Percentiles rank a stretch among this genome's conserved stretches.
Evolutionary conservation across 2,888 invertebrate species (phyloP).

Genomic region (Heliothis peltigera): DNA sequence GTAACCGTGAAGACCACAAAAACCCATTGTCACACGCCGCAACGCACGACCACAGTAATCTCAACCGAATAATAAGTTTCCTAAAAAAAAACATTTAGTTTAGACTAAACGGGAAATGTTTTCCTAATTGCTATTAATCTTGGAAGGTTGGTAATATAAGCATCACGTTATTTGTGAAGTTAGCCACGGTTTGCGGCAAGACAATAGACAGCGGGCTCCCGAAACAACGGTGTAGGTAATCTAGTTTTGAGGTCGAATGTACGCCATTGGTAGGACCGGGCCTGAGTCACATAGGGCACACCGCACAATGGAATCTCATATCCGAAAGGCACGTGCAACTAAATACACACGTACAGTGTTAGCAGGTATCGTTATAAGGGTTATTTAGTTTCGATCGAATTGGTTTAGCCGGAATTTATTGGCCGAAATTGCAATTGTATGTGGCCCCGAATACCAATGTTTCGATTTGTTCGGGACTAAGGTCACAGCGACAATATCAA

Average conservation of each 20-base stretch:
- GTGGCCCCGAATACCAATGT: slow-evolving; percentile 46
- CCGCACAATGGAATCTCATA: slow-evolving; percentile 55
- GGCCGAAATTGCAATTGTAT: slow-evolving; percentile 42
- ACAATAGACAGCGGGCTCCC: slow-evolving; percentile 63
- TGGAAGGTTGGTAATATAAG: slow-evolving; percentile 37
- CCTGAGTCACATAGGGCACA: slow-evolving; percentile 67
- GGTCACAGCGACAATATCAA: background rate
- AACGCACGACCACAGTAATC: slow-evolving; percentile 45
- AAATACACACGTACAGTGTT: slow-evolving; percentile 57
- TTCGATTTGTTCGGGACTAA: slow-evolving; percentile 20
- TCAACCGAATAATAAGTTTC: slow-evolving; percentile 35
- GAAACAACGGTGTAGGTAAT: slow-evolving; percentile 65
- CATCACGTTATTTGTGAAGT: slow-evolving; percentile 49
- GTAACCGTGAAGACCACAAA: slow-evolving; percentile 50
- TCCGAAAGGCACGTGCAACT: slow-evolving; percentile 62
- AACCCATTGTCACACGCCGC: slow-evolving; percentile 54
- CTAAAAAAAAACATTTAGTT: slow-evolving; percentile 32
- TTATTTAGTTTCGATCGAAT: slow-evolving; percentile 57
- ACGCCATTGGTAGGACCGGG: slow-evolving; percentile 65
- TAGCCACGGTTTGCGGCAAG: slow-evolving; percentile 61
- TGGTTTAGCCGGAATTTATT: slow-evolving; percentile 56
- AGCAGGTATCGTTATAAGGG: slow-evolving; percentile 55
- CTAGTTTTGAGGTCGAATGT: slow-evolving; percentile 66
- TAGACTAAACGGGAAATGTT: slow-evolving; percentile 38
- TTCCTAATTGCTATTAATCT: slow-evolving; percentile 52